Conservation (phyloP, 2,797 vertebrate species). For the Diplodus puntazzo region DNA sequence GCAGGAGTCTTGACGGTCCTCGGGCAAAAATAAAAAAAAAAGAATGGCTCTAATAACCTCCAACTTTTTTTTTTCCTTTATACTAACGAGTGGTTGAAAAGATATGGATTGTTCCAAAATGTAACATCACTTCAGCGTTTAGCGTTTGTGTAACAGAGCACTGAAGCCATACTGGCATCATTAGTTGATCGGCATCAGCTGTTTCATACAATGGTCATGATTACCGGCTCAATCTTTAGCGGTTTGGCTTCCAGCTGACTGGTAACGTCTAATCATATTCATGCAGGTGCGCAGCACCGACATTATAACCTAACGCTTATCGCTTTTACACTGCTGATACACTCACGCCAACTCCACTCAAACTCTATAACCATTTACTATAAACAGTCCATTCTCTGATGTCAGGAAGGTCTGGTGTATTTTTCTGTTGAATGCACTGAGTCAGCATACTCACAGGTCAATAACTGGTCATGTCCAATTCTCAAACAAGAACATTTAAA, state of each 20-base stretch:
- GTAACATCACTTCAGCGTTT: no score
- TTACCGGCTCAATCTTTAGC: not conserved
- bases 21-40: no score
- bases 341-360: not conserved
- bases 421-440: not conserved
- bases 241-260: slow-evolving; percentile 2
- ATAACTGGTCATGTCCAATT: not conserved
- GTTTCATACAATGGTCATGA: slow-evolving; percentile 5
- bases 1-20: no score
- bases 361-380: not conserved
- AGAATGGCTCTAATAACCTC: no score
- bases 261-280: not conserved
- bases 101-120: no score
- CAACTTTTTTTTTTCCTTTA: no score
- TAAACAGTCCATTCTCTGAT: no score
- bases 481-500: not conserved
- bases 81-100: no score
- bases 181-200: slow-evolving; percentile 3
- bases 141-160: no score
- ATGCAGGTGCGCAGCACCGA: not conserved
- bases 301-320: not conserved
- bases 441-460: not conserved
- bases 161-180: no score
- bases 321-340: not conserved
- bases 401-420: not conserved